Evolutionary conservation across 2,888 invertebrate species (phyloP).

Genomic region (Lomographa bimaculata): DNA sequence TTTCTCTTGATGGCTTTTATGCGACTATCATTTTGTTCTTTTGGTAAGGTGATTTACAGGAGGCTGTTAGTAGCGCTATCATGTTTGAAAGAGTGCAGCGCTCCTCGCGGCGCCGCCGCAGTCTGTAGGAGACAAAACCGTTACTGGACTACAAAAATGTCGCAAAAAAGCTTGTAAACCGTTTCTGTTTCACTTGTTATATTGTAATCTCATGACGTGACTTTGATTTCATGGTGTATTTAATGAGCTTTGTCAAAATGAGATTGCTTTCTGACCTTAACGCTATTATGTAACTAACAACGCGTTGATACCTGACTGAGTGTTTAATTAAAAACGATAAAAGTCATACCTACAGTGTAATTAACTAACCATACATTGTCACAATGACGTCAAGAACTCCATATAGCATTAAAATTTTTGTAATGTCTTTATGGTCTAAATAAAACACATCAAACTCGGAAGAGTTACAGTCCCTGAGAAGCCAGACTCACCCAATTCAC

Average conservation of each 20-base stretch:
- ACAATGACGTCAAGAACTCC: no score
- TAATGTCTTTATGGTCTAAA: no score
- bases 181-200: slow-evolving; percentile 75
- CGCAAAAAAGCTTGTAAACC: slow-evolving; percentile 69
- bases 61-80: slow-evolving; percentile 1
- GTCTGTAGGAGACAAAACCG: slow-evolving; percentile 62
- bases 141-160: slow-evolving; percentile 70
- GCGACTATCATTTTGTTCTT: slow-evolving; percentile 15
- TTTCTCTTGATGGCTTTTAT: slow-evolving; percentile 23
- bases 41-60: no score
- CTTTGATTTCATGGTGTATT: slow-evolving; percentile 68
- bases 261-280: slow-evolving; percentile 50
- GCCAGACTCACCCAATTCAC: slow-evolving; percentile 13
- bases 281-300: slow-evolving; percentile 62
- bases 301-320: slow-evolving; percentile 48
- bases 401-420: no score
- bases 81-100: slow-evolving; percentile 14
- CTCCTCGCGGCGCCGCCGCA: slow-evolving; percentile 29
- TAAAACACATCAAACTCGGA: no score
- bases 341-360: no score
- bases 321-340: slow-evolving; percentile 12
- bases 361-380: no score
- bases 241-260: slow-evolving; percentile 50
- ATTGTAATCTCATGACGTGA: slow-evolving; percentile 70
- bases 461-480: slow-evolving; percentile 9